Evolutionary conservation across 1,140 invertebrate species (phyloP), one percentile per base, ranked within the genome.

Genomic region (Monochamus saltuarius): DNA sequence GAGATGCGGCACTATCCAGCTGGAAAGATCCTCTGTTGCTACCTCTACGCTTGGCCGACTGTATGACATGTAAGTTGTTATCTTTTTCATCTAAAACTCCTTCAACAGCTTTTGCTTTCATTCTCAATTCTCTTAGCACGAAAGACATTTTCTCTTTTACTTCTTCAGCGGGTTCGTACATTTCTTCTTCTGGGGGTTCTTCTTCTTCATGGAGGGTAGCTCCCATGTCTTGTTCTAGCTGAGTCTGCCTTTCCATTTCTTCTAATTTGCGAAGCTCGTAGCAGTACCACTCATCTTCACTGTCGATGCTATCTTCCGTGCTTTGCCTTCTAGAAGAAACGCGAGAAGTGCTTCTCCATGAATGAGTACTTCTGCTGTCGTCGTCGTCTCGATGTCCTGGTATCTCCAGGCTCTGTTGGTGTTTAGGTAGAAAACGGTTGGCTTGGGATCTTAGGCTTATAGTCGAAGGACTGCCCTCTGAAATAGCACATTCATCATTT

Each of bases 251-350:
- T 75, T 95, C 92, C 71, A 94, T 80, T 79, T 94, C 89, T 77
- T 95, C 90, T 37, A 95, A 74, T 76, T 94, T 92, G 45, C 89
- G 81, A 51, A 94, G 71, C 71, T 94, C 92, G 73, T 95, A 93
- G 62, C 89, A 90, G 69, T 94, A 95, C 88, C 92, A 95, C 79
- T 95, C 92, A 72, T 95, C 92, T 77, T 95, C 92, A 40, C 89
- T 92, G 75, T 95, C 92, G 56, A 95, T 95, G 57, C 90, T 92
- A 67, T 95, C 92, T 78, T 94, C 92, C 0, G 92, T 95, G 73
- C 91, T 94, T 79, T 95, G 92, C 37, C 92, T 79, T 69, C 92
- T 82, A 1, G 92, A 94, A 4, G 91, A 92, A n/a, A 91, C 88
- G 63, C 89, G 79, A 0, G 91, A 94, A 1, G 89, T 87, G 69